Evolutionary conservation across 1,140 invertebrate species (phyloP).

Genomic region (Coenobita brevimanus): DNA sequence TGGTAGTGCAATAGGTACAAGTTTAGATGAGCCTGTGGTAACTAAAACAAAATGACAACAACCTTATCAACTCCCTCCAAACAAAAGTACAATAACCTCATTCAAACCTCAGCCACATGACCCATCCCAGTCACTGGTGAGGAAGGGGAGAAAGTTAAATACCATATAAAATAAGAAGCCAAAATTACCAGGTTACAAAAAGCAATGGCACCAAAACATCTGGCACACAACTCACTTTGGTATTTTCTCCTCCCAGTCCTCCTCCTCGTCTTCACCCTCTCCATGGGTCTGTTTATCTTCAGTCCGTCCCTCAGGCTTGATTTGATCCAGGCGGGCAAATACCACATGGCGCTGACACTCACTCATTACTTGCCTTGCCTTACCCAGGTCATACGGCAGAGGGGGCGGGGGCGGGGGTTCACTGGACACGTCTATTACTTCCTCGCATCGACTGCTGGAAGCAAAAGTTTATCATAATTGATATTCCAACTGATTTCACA

Average conservation of each 20-base stretch:
- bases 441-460: constrained; percentile 33
- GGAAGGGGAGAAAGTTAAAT: background rate
- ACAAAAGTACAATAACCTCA: too few species aligned
- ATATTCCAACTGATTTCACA: too few species aligned
- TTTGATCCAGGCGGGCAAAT: constrained; percentile 78
- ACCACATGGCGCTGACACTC: constrained; percentile 82
- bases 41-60: too few species aligned
- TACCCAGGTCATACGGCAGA: constrained; percentile 79
- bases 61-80: too few species aligned
- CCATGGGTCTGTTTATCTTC: constrained; percentile 31
- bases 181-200: background rate
- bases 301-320: constrained; percentile 76
- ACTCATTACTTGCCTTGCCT: constrained; percentile 80
- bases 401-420: constrained; percentile 72
- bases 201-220: too few species aligned
- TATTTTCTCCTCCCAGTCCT: constrained; percentile 63
- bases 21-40: too few species aligned
- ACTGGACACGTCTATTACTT: constrained; percentile 74
- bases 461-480: too few species aligned
- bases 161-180: background rate
- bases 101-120: too few species aligned
- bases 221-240: constrained; percentile 53
- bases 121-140: too few species aligned
- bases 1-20: too few species aligned
- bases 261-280: constrained; percentile 23